Conservation (phyloP, 2,888 invertebrate genomes). For the Nemotelus pantherinus region DNA sequence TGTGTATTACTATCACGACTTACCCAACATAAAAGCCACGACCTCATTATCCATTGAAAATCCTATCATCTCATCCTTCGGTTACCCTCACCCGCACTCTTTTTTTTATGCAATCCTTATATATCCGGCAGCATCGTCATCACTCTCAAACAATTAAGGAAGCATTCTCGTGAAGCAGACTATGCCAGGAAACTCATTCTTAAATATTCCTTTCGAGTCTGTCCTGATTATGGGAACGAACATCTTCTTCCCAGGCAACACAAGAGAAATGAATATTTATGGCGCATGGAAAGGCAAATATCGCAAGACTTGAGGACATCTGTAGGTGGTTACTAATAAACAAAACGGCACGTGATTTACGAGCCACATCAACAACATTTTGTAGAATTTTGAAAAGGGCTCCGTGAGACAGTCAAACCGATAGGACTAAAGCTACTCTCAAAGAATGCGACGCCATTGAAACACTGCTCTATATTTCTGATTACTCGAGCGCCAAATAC, state of each 20-base stretch:
- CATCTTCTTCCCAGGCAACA: not conserved
- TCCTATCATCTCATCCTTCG: too few relatives aligned
- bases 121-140: too few relatives aligned
- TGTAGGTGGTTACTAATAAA: conserved; percentile 21
- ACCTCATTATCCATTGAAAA: too few relatives aligned
- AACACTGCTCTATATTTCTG: not conserved
- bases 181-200: too few relatives aligned
- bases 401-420: not conserved
- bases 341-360: conserved; percentile 32
- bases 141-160: too few relatives aligned
- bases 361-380: conserved; percentile 3
- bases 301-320: conserved; percentile 10
- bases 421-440: not conserved
- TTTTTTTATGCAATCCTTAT: too few relatives aligned
- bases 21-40: too few relatives aligned
- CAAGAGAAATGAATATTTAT: conserved; percentile 37
- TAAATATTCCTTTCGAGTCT: too few relatives aligned
- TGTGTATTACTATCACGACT: too few relatives aligned
- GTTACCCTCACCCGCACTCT: too few relatives aligned
- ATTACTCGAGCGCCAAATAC: not conserved
- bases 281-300: conserved; percentile 13
- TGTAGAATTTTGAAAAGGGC: conserved; percentile 12
- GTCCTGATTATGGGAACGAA: not conserved
- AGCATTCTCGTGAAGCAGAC: too few relatives aligned
- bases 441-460: not conserved